Evolutionary conservation across 1,140 invertebrate species (phyloP).

Genomic region (Globodera ellingtonae): DNA sequence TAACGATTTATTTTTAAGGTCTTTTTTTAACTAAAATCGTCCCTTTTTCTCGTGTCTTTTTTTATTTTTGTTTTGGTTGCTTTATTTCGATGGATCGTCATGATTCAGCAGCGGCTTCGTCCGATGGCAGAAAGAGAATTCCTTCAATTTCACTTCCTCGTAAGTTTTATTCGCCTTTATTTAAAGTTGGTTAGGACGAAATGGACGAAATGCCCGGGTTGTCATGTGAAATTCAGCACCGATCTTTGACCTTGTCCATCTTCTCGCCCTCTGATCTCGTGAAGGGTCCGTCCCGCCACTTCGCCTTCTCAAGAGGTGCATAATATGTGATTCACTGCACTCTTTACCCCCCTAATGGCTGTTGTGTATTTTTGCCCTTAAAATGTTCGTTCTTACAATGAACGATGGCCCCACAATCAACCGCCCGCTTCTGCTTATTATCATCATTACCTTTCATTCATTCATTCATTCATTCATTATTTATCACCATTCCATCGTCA

Average conservation of each 20-base stretch:
- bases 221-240: background rate
- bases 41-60: background rate
- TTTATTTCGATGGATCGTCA: background rate
- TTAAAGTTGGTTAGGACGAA: too few species aligned
- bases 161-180: background rate
- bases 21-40: background rate
- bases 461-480: too few species aligned
- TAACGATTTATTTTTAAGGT: too few species aligned
- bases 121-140: background rate
- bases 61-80: background rate
- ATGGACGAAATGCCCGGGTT: background rate
- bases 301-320: background rate
- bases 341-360: too few species aligned
- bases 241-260: background rate
- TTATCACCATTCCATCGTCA: background rate
- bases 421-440: background rate
- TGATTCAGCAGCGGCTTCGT: background rate
- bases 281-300: background rate
- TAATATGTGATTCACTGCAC: background rate
- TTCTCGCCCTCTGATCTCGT: background rate
- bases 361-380: background rate
- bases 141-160: conserved; percentile 10
- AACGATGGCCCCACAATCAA: background rate
- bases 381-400: conserved; percentile 5
- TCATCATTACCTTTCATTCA: background rate